A percentile compares a stretch with the other conserved stretches of the same genome.
Evolutionary conservation across 2,797 vertebrate genomes (phyloP).

Genomic region (Poeciliopsis gracilis): DNA sequence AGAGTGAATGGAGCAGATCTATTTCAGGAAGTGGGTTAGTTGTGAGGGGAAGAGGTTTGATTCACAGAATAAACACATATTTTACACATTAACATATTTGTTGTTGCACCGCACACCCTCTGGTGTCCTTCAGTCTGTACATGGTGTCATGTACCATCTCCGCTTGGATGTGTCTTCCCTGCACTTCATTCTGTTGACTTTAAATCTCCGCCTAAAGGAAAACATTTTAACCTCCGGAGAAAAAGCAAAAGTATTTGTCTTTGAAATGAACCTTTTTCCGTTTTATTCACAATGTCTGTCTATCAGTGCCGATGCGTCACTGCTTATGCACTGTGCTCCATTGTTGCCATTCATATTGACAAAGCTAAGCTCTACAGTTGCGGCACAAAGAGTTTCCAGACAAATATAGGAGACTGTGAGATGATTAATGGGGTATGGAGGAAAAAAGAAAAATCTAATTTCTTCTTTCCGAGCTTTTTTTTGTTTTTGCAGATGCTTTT

Average conservation of each 20-base stretch:
- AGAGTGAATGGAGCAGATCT: slow-evolving; percentile 82
- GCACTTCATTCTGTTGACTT: slow-evolving; percentile 15
- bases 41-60: slow-evolving; percentile 76
- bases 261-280: not conserved
- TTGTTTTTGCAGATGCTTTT: slow-evolving; percentile 4
- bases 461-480: slow-evolving; percentile 7
- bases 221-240: not conserved
- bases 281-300: not conserved
- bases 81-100: slow-evolving; percentile 77
- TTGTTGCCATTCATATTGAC: not conserved
- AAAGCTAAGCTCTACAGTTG: slow-evolving; percentile 5
- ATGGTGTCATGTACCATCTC: slow-evolving; percentile 32
- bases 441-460: not conserved
- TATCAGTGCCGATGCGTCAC: not conserved
- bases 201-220: not conserved
- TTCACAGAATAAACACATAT: slow-evolving; percentile 79
- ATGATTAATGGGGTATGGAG: slow-evolving; percentile 9
- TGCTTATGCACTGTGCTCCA: not conserved
- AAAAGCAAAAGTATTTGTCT: not conserved
- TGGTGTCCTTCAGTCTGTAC: slow-evolving; percentile 48
- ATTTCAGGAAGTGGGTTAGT: slow-evolving; percentile 85
- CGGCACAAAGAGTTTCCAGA: slow-evolving; percentile 8
- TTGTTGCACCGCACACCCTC: slow-evolving; percentile 65
- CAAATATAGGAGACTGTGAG: slow-evolving; percentile 8
- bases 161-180: slow-evolving; percentile 4